Percentiles rank a stretch among this genome's conserved stretches.
phyloP scores from a whole-genome alignment of 2,113 vertebrate genomes.

The Sterrhoptilus dennistouni region DNA sequence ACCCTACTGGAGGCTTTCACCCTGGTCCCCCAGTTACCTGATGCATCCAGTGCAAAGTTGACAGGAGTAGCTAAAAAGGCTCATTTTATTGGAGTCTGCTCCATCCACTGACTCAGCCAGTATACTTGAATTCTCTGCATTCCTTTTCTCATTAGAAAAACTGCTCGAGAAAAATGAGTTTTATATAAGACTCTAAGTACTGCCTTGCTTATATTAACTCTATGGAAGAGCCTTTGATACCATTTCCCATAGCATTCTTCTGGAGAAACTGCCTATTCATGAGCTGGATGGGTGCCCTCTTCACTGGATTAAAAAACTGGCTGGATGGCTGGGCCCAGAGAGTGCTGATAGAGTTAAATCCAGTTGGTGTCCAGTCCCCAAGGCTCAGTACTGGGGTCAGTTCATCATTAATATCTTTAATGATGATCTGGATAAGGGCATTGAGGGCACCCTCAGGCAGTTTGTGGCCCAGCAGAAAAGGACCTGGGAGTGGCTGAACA shows the following conservation, averaged over 20 bases:
- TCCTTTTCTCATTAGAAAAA: background rate
- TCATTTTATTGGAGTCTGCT: background rate
- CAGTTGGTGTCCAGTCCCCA: background rate
- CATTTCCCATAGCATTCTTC: background rate
- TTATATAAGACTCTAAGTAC: background rate
- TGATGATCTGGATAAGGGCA: background rate
- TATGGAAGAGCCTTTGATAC: background rate
- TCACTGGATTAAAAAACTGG: background rate
- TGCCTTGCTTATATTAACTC: background rate
- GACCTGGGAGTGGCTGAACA: background rate
- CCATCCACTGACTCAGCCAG: background rate
- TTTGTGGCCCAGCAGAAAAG: background rate
- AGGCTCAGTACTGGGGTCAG: background rate
- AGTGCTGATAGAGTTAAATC: background rate
- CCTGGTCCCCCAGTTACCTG: rapidly evolving
- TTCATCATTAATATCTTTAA: background rate
- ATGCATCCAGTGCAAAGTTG: background rate
- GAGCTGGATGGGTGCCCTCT: background rate
- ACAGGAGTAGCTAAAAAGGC: background rate
- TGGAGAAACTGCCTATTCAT: background rate
- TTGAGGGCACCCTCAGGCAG: background rate
- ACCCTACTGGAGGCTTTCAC: background rate
- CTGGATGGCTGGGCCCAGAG: background rate
- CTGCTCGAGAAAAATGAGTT: background rate
- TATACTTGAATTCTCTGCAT: background rate